Percentiles rank a stretch among this genome's conserved stretches.
phyloP scores from a whole-genome alignment of 2,113 vertebrate genomes.

The Erpornis zantholeuca region DNA sequence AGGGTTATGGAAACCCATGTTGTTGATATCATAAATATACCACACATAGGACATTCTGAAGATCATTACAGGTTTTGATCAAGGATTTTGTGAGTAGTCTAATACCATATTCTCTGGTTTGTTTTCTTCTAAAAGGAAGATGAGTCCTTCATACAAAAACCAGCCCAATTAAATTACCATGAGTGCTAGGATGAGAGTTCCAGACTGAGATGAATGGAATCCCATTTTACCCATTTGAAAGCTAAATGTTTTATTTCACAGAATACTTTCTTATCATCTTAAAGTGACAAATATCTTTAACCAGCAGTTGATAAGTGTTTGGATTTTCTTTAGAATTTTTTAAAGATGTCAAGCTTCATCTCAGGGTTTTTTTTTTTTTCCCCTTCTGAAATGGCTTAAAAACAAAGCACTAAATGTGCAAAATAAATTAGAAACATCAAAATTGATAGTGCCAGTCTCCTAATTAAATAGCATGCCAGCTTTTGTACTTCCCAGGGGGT shows the following conservation, averaged over 20 bases:
- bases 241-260: background rate
- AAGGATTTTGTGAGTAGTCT: background rate
- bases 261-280: background rate
- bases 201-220: background rate
- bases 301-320: background rate
- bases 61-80: background rate
- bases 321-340: background rate
- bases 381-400: background rate
- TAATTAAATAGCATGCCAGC: background rate
- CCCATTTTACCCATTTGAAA: background rate
- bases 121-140: background rate
- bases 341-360: background rate
- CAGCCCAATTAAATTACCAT: background rate
- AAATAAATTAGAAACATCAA: background rate
- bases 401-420: background rate
- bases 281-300: background rate
- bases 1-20: background rate
- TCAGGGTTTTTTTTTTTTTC: accelerated
- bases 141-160: background rate
- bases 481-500: background rate
- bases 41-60: background rate
- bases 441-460: background rate
- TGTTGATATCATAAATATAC: background rate
- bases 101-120: background rate
- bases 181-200: background rate